These are phyloP conservation scores for Caenorhabditis latens DNA, from an alignment of 1,140 invertebrate species.

Conservation along the genomic window DNA sequence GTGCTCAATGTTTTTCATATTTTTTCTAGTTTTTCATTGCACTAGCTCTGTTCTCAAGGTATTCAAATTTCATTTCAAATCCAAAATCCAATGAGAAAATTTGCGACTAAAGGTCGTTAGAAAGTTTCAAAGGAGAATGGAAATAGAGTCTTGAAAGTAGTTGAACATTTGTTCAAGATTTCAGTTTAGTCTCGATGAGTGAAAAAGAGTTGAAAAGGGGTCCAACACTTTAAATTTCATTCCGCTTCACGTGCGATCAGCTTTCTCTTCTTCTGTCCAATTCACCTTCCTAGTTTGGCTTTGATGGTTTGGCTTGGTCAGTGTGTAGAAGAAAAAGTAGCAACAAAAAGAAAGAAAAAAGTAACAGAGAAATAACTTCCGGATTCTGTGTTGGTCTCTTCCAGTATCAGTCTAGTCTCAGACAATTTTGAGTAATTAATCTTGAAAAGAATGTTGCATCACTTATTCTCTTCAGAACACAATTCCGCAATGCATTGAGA, in stretches of 20 bases:
- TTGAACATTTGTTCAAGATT: constrained; percentile 54
- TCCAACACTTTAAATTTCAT: constrained; percentile 55
- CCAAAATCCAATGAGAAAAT: background rate
- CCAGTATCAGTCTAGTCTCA: background rate
- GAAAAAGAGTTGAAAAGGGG: background rate
- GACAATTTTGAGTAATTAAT: constrained; percentile 49
- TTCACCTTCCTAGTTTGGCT: constrained; percentile 37
- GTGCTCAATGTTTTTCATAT: constrained; percentile 1
- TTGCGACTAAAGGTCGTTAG: constrained; percentile 7
- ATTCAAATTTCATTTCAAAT: constrained; percentile 44
- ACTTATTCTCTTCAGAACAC: constrained; percentile 33
- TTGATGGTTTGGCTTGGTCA: background rate
- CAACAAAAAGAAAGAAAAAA: background rate
- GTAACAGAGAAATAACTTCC: constrained; percentile 20
- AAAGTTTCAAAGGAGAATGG: background rate
- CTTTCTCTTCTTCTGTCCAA: background rate
- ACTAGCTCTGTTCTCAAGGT: constrained; percentile 14
- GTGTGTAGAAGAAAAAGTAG: background rate
- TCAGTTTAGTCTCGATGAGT: background rate
- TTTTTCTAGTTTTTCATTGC: background rate
- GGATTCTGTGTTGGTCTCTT: background rate
- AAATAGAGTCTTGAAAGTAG: background rate
- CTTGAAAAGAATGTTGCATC: constrained; percentile 47
- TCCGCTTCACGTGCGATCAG: constrained; percentile 53
- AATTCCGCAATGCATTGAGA: constrained; percentile 48